Conservation (phyloP, 2,113 vertebrate genomes). For the Equus quagga region DNA sequence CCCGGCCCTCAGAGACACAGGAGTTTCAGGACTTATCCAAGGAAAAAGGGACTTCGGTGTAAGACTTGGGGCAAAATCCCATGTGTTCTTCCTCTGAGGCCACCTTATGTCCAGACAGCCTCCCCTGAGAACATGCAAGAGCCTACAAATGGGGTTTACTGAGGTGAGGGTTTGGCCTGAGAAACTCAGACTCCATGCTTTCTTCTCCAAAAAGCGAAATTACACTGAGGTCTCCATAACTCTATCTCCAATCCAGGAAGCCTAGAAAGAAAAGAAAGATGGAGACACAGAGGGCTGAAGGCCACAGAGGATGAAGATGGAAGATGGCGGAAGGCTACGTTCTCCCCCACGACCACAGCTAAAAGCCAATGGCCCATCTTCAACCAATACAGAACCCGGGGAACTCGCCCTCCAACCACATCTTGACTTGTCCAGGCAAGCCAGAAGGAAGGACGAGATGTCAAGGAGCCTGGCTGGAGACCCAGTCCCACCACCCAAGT, state of each 20-base stretch:
- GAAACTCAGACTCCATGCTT: background rate
- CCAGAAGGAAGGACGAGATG: background rate
- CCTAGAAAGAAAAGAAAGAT: background rate
- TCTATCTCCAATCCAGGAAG: background rate
- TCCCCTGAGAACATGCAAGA: background rate
- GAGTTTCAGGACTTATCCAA: background rate
- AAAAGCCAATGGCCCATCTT: fast-evolving
- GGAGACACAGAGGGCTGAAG: fast-evolving
- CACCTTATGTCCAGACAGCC: fast-evolving
- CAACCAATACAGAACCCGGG: background rate
- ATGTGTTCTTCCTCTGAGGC: fast-evolving
- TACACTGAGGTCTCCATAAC: background rate
- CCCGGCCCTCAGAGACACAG: fast-evolving
- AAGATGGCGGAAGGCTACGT: fast-evolving
- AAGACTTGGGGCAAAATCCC: background rate
- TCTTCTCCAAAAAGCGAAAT: background rate
- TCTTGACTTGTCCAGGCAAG: fast-evolving
- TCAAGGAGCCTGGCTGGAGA: fast-evolving
- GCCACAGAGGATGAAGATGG: fast-evolving
- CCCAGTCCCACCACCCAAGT: fast-evolving
- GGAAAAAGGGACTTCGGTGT: background rate
- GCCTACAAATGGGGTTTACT: fast-evolving
- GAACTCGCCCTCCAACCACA: fast-evolving
- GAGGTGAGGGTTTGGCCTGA: background rate
- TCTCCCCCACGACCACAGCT: background rate